Conservation (phyloP, 2,113 vertebrate genomes). For the Chrysemys picta region DNA sequence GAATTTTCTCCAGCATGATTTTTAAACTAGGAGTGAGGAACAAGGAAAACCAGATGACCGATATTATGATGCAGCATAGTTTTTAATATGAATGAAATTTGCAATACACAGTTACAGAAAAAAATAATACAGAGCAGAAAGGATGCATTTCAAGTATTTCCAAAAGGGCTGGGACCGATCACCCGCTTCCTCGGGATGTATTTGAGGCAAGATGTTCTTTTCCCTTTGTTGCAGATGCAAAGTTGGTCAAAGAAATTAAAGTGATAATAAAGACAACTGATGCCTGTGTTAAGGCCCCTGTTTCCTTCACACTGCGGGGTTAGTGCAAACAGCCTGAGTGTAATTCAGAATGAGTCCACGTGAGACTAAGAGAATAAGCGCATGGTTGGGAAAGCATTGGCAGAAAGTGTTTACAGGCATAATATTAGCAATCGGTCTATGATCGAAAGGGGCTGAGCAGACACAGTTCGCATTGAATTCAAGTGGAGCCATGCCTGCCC, state of each 20-base stretch:
- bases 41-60: neutral
- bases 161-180: neutral
- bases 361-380: too few species aligned
- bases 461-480: too few species aligned
- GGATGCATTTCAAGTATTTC: neutral
- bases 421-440: neutral
- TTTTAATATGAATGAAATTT: neutral
- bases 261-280: too few species aligned
- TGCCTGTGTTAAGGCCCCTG: neutral
- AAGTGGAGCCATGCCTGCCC: too few species aligned
- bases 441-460: too few species aligned
- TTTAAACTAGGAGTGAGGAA: neutral
- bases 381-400: too few species aligned
- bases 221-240: neutral
- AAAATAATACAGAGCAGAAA: neutral
- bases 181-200: neutral
- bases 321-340: too few species aligned
- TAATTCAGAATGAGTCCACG: too few species aligned
- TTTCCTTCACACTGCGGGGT: neutral
- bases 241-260: too few species aligned
- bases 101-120: neutral
- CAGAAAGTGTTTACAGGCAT: neutral
- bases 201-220: neutral
- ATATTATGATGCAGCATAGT: neutral
- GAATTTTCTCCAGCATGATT: neutral